A percentile compares a stretch with the other conserved stretches of the same genome.
Evolutionary conservation across 64 coral and sea anemone genomes (phyloP).

Genomic region (Montipora sp.): DNA sequence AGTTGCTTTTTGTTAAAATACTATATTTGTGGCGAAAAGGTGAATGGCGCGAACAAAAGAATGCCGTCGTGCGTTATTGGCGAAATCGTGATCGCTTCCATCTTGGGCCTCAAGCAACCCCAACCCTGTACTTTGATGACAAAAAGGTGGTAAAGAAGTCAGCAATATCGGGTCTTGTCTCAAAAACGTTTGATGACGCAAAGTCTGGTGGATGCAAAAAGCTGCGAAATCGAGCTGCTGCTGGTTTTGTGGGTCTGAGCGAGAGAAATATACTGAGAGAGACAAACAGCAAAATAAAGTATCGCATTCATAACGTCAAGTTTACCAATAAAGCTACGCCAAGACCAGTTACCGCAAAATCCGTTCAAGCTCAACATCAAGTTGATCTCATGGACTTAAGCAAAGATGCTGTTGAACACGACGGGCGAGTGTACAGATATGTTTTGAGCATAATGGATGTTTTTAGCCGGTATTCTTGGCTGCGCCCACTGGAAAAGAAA

Average conservation of each 20-base stretch:
- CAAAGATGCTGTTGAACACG: slow-evolving; percentile 30
- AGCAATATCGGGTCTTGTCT: too few species aligned
- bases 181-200: too few species aligned
- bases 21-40: too few species aligned
- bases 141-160: too few species aligned
- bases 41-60: too few species aligned
- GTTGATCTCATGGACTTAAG: slow-evolving; percentile 52
- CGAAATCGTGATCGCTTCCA: too few species aligned
- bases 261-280: neutral
- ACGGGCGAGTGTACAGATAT: slow-evolving; percentile 52
- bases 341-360: slow-evolving; percentile 34
- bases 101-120: too few species aligned
- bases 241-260: neutral
- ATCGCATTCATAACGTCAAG: neutral
- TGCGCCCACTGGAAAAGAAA: slow-evolving; percentile 51
- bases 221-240: too few species aligned
- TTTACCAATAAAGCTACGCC: slow-evolving; percentile 62
- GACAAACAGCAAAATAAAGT: neutral
- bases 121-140: too few species aligned
- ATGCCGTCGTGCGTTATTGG: too few species aligned
- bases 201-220: too few species aligned
- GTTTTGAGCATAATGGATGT: slow-evolving; percentile 38
- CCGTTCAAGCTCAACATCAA: slow-evolving; percentile 40
- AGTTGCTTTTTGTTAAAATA: too few species aligned
- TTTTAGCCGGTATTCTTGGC: slow-evolving; percentile 58